Base-by-base conservation (phyloP, 2,888 invertebrate genomes). In the Euplexia lucipara region DNA sequence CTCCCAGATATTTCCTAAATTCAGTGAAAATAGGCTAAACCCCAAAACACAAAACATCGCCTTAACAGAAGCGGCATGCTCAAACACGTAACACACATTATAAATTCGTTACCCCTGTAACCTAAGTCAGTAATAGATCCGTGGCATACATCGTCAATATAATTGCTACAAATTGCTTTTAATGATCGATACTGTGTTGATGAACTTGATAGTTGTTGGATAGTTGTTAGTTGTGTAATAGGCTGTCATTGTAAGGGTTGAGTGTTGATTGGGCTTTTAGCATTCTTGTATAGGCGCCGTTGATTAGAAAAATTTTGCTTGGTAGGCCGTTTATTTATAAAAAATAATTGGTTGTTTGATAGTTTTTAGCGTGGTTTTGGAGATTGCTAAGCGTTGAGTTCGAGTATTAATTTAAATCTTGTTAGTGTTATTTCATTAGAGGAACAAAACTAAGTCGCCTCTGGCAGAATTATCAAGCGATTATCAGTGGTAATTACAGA, bases 141-240 rank as follows among this genome's bases (percentile, higher is more conserved):
- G 83, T 85, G 83, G 85, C 84, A 86, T 83, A 84, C 83, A 81
- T 85, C 87, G 81, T 87, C 86, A 79, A 80, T 90, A 90, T 93
- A 92, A 94, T 94, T 93, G 91, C 89, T 85, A 84, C 86, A 90
- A 93, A 83, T 93, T 91, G 72, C 57, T 90, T 85, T 87, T 79
- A 81, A 75, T 90, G 88, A 90, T 86, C 72, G 59, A 71, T 69
- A 65, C 66, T 65, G 82, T 85, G 84, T 81, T 84, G 79, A 86
- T 86, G 84, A 87, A 84, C 85, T 41, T 51, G 57, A 72, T 52
- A 71, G 61, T 72, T 70, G 68, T 75, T 66, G 49, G 26, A 3
- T 32, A 45, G 70, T 39, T 45, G 65, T 65, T 65, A 48, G 61
- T 70, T 73, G 54, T 54, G 62, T 80, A 73, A 69, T 70, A 49